Evolutionary conservation across 2,888 invertebrate species (phyloP), one percentile per base, ranked within the genome.

Genomic region (Linyphia triangularis): DNA sequence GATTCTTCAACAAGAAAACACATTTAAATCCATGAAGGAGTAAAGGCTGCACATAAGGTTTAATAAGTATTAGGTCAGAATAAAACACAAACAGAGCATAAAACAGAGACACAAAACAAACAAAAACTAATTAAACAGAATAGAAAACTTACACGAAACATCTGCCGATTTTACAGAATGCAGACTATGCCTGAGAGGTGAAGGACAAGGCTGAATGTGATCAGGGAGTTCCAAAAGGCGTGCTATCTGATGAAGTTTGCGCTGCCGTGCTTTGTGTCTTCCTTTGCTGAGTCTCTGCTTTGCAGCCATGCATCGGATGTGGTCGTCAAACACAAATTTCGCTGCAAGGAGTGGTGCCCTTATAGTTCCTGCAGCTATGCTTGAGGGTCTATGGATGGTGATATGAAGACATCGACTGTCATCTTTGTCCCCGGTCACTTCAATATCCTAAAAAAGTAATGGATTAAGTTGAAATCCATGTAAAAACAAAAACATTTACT

Each of bases 231-330:
- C 98, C 24, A 99, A 94, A 10, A 99, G 93, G 43, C 96, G 95
- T 0, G 98, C 98, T 83, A 99, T 99, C 93, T 98, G 97, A 92
- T 96, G 96, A 96, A 99, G 97, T 93, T 99, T 99, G 93, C 97
- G 97, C 92, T 98, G 98, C 0, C 99, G 95, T 0, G 99, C 98
- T 93, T 97, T 98, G 91, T 97, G 96, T 43, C 98, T 95, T 33
- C 98, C 98, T 95, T 96, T 94, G 9, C 92, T 92, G 43, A 94
- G 91, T 85, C 93, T 93, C 91, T 99, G 99, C 92, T 99, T 99
- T 28, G 99, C 99, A 22, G 99, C 99, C 98, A 99, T 98, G 92
- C 99, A 99, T 37, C 99, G 95, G 91, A 99, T 99, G 92, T 99
- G 99, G 94, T 99, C 99, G 92, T 99, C 99, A 92, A 99, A 99